Evolutionary conservation across 2,797 vertebrate genomes (phyloP).

Genomic region (Momotus momota): DNA sequence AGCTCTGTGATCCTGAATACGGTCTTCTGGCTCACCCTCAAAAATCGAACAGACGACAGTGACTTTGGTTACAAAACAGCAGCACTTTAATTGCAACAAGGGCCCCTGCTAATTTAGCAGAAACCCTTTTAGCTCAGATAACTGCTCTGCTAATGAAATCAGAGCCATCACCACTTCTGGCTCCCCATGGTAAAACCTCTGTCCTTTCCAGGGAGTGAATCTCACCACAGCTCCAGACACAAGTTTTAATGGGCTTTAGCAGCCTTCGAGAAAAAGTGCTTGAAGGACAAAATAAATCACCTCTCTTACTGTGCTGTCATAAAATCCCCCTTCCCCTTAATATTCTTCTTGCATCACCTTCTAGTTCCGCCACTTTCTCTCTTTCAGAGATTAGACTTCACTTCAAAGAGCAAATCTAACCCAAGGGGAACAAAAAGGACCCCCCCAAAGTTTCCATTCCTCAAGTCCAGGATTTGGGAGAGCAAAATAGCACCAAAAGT

Average conservation of each 20-base stretch:
- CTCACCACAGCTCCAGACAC: slow-evolving; percentile 1
- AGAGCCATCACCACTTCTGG: slow-evolving; percentile 12
- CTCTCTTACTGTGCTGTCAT: not conserved
- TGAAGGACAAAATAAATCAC: slow-evolving; percentile 55
- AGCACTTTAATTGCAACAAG: slow-evolving; percentile 21
- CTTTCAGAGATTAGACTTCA: not conserved
- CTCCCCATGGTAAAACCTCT: slow-evolving; percentile 25
- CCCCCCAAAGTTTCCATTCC: not conserved
- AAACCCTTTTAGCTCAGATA: slow-evolving; percentile 37
- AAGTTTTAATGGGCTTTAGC: slow-evolving; percentile 46
- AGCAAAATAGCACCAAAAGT: not conserved
- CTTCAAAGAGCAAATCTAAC: not conserved
- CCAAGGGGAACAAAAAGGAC: not conserved
- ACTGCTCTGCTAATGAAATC: slow-evolving; percentile 49
- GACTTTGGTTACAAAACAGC: slow-evolving; percentile 11
- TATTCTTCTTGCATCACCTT: not conserved
- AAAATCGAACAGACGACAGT: not conserved
- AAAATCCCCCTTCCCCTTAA: slow-evolving; percentile 44
- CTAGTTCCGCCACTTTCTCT: not conserved
- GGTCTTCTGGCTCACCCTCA: not conserved
- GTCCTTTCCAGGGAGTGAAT: slow-evolving; percentile 19
- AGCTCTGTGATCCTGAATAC: not conserved
- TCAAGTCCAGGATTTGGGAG: not conserved
- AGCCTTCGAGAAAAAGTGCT: slow-evolving; percentile 13
- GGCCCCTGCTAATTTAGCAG: slow-evolving; percentile 31